Evolutionary conservation across 2,113 vertebrate species (phyloP).

Genomic region (Aptenodytes forsteri): DNA sequence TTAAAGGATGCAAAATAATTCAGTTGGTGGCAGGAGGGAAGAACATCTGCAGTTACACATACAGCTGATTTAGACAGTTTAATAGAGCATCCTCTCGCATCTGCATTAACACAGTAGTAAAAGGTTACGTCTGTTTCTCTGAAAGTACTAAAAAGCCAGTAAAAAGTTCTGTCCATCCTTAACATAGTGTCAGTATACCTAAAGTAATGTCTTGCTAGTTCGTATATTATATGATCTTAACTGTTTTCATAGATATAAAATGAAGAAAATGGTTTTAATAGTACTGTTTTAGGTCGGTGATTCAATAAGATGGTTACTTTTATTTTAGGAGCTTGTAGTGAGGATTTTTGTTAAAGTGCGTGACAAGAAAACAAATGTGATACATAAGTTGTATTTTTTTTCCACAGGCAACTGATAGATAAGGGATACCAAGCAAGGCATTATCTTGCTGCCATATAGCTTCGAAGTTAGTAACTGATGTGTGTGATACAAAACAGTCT

Average conservation of each 20-base stretch:
- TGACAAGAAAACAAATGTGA: not conserved
- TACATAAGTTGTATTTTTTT: not conserved
- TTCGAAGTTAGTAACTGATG: not conserved
- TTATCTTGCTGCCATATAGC: not conserved
- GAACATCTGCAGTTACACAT: not conserved
- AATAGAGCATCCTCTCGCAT: not conserved
- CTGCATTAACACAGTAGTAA: accelerated
- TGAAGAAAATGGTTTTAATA: not conserved
- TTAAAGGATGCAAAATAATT: not conserved
- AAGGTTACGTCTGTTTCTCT: not conserved
- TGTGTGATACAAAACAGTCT: not conserved
- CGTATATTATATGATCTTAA: accelerated
- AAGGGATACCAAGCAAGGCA: not conserved
- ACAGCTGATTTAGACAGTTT: not conserved
- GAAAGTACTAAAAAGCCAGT: not conserved
- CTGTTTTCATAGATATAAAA: not conserved
- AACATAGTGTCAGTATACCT: accelerated
- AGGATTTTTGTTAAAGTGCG: not conserved
- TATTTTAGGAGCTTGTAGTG: not conserved
- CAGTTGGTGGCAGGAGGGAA: not conserved
- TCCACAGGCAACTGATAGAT: not conserved
- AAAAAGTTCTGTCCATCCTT: not conserved
- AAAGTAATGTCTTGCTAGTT: not conserved
- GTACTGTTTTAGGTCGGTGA: not conserved
- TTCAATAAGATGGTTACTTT: not conserved